phyloP scores from a whole-genome alignment of 2,113 vertebrate species.

The Pagrus major region DNA sequence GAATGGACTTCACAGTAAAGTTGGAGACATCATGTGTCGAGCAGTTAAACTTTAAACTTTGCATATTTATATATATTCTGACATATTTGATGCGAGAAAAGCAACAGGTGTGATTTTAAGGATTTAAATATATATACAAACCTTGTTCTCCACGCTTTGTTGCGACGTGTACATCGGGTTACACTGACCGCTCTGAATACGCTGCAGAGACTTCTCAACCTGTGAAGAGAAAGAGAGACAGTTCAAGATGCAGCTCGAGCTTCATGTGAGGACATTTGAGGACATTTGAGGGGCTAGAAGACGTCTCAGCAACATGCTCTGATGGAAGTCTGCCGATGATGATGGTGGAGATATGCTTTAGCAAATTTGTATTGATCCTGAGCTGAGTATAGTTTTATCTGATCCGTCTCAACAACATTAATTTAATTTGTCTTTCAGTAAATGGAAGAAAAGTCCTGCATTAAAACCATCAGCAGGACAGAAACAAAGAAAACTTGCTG shows the following conservation, averaged over 20 bases:
- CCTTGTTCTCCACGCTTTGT: constrained; percentile 97
- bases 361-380: constrained; percentile 10
- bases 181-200: constrained; percentile 94
- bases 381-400: not conserved
- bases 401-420: not conserved
- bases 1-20: too few species aligned
- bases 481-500: not conserved
- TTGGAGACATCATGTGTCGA: too few species aligned
- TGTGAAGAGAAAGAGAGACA: constrained; percentile 50
- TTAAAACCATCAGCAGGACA: not conserved
- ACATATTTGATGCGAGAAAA: too few species aligned
- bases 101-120: too few species aligned
- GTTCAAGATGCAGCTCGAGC: not conserved
- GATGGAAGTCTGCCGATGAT: not conserved
- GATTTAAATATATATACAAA: too few species aligned
- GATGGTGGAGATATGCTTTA: constrained; percentile 6
- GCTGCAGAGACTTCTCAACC: constrained; percentile 97
- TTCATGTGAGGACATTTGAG: not conserved
- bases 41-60: too few species aligned
- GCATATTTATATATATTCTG: too few species aligned
- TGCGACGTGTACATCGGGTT: constrained; percentile 98
- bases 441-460: constrained; percentile 8
- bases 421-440: not conserved
- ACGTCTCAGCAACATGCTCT: not conserved
- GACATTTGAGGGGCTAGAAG: not conserved